Evolutionary conservation across 35 echinoderm and acorn worm genomes (phyloP).

Genomic region (Ophiothrix spiculata): DNA sequence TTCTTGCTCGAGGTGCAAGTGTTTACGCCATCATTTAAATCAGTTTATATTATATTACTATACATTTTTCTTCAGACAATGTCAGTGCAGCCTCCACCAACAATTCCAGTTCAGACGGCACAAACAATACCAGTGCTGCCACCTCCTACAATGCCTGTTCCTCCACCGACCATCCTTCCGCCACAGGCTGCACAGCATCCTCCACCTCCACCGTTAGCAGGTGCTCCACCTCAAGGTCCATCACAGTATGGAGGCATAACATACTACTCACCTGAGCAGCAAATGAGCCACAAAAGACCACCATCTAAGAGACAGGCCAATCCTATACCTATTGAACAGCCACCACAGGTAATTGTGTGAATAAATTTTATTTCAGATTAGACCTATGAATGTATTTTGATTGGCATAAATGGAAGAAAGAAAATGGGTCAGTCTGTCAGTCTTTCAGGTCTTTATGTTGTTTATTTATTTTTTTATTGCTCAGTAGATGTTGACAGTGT

Average conservation of each 20-base stretch:
- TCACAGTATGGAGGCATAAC: constrained; percentile 63
- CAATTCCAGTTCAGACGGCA: constrained; percentile 12
- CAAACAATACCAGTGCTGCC: constrained; percentile 3
- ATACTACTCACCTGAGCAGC: constrained; percentile 70
- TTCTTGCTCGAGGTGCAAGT: no score
- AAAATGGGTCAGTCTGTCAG: no score
- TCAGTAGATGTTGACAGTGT: no score
- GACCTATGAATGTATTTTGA: no score
- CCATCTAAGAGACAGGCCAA: constrained; percentile 51
- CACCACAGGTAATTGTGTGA: constrained; percentile 39
- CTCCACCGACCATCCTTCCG: constrained; percentile 6
- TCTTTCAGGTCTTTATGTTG: no score
- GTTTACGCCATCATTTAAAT: no score
- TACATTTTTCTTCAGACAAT: constrained; percentile 14
- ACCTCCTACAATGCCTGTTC: constrained; percentile 28
- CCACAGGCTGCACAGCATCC: neutral
- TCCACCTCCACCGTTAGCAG: constrained; percentile 17
- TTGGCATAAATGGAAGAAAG: no score
- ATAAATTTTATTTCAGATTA: no score
- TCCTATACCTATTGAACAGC: constrained; percentile 50
- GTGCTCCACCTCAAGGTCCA: constrained; percentile 1
- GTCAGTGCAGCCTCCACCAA: neutral
- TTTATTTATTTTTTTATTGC: no score
- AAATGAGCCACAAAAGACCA: constrained; percentile 32
- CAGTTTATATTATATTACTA: no score